Conservation (phyloP, 2,113 vertebrate genomes). For the Lophotis ruficrista region DNA sequence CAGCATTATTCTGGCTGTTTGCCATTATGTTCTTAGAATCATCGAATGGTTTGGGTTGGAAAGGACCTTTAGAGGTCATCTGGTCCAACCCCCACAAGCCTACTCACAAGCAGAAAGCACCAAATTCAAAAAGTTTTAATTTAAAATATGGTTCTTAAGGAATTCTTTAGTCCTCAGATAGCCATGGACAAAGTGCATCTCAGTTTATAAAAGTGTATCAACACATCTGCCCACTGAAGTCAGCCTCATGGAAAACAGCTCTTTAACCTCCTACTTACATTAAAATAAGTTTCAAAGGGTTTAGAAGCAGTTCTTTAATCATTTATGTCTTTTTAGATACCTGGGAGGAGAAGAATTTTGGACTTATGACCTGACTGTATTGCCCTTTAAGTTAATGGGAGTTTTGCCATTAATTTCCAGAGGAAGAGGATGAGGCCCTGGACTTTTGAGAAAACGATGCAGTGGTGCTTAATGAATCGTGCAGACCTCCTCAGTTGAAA, state of each 20-base stretch:
- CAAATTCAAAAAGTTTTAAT: neutral
- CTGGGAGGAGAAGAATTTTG: neutral
- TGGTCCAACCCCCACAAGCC: neutral
- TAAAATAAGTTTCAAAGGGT: neutral
- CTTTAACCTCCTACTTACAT: neutral
- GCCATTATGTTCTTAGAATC: neutral
- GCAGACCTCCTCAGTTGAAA: conserved; percentile 66
- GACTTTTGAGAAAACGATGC: neutral
- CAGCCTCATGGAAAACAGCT: neutral
- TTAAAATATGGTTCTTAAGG: neutral
- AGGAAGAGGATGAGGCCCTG: conserved; percentile 37
- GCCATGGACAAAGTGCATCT: neutral
- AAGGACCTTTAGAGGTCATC: too few species aligned
- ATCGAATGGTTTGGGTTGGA: too few species aligned
- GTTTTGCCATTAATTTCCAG: conserved; percentile 25
- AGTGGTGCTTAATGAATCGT: conserved; percentile 46
- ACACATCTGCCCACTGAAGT: neutral
- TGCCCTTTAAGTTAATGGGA: conserved; percentile 1
- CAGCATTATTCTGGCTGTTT: neutral
- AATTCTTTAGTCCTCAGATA: neutral
- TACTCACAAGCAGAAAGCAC: neutral
- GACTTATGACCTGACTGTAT: neutral
- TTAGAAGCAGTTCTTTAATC: neutral
- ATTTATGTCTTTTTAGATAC: neutral
- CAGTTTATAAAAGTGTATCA: neutral